phyloP scores from a whole-genome alignment of 2,888 invertebrate species.

The Salpingus planirostris region DNA sequence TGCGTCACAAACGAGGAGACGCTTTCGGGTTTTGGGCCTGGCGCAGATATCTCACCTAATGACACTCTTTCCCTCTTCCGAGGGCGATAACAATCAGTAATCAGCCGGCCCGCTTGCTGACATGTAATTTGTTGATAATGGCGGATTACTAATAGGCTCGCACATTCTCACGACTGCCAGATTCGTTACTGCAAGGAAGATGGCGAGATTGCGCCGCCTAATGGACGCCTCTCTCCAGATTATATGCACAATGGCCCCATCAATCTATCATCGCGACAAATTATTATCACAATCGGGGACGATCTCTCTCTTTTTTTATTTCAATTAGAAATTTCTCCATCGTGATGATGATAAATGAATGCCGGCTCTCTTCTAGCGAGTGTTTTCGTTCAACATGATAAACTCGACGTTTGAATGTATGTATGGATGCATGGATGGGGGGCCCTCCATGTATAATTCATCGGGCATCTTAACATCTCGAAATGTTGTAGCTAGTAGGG shows the following conservation, averaged over 20 bases:
- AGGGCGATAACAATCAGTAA: conserved; percentile 27
- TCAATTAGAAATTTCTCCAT: too few species aligned
- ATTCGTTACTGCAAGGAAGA: conserved; percentile 8
- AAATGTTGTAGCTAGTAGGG: too few species aligned
- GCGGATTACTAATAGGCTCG: conserved; percentile 23
- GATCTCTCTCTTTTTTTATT: too few species aligned
- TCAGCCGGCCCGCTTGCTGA: conserved; percentile 26
- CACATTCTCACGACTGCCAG: conserved; percentile 10
- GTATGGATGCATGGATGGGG: too few species aligned
- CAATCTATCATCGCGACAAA: conserved; percentile 11
- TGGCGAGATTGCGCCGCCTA: conserved; percentile 1
- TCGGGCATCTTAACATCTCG: too few species aligned
- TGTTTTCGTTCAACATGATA: too few species aligned
- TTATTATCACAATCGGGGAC: neutral
- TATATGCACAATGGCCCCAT: conserved; percentile 11
- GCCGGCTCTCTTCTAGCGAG: too few species aligned
- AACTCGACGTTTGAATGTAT: too few species aligned
- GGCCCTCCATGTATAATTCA: too few species aligned
- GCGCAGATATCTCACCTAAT: conserved; percentile 19
- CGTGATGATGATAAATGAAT: too few species aligned
- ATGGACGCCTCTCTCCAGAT: conserved; percentile 1
- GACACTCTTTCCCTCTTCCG: conserved; percentile 23
- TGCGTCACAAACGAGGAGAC: too few species aligned
- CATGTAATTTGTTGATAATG: conserved; percentile 30
- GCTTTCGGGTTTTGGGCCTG: neutral